These are phyloP conservation scores for Dascillus cervinus DNA, from an alignment of 2,888 invertebrate genomes.

Conservation along the genomic window DNA sequence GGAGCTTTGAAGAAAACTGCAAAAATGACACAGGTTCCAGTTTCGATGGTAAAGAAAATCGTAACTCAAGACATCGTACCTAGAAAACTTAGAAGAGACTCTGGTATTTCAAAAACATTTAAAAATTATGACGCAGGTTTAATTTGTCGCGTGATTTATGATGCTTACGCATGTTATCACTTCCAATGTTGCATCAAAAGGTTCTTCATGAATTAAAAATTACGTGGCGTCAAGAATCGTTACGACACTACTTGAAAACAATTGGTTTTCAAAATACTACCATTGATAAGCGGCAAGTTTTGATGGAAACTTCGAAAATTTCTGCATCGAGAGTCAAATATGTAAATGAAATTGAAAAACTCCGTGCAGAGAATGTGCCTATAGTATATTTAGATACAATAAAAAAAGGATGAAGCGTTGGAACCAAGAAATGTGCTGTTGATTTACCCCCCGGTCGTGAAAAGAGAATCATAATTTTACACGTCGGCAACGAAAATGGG, in stretches of 20 bases:
- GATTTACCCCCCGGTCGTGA: conserved; percentile 13
- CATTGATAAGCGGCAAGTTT: conserved; percentile 2
- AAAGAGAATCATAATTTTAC: conserved; percentile 17
- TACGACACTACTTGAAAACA: conserved; percentile 1
- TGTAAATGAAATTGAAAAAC: conserved; percentile 3
- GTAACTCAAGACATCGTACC: too few relatives aligned
- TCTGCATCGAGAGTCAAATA: conserved; percentile 2
- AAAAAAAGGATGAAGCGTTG: conserved; percentile 16
- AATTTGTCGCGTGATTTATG: too few relatives aligned
- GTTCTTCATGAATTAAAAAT: too few relatives aligned
- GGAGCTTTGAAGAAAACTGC: too few relatives aligned
- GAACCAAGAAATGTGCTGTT: conserved; percentile 10
- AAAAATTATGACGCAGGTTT: too few relatives aligned
- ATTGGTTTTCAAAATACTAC: conserved; percentile 4
- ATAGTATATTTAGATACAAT: conserved; percentile 15
- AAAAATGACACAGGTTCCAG: too few relatives aligned
- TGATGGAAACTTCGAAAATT: conserved; percentile 3
- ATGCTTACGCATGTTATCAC: too few relatives aligned
- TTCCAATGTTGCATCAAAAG: too few relatives aligned
- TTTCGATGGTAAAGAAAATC: too few relatives aligned
- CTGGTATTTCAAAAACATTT: too few relatives aligned
- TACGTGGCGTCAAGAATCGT: too few relatives aligned
- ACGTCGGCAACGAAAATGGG: conserved; percentile 17
- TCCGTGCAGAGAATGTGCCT: conserved; percentile 1
- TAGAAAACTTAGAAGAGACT: too few relatives aligned